These are phyloP conservation scores for Cettia cetti DNA, from an alignment of 2,113 vertebrate genomes.

Conservation along the genomic window DNA sequence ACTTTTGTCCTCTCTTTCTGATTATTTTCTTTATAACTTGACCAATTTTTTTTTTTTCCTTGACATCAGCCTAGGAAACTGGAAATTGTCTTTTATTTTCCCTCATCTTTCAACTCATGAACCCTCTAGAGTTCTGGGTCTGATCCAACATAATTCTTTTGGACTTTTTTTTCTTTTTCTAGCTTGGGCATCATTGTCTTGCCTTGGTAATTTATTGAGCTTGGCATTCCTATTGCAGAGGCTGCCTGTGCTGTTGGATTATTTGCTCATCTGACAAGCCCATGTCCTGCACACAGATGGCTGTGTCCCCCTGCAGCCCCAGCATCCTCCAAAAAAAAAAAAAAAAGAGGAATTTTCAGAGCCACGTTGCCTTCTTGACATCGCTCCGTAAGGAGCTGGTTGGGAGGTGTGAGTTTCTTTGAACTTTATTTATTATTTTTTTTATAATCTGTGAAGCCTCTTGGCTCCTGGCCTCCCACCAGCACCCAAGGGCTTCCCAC, in stretches of 20 bases:
- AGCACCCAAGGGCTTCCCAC: background rate
- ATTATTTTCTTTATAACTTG: constrained; percentile 30
- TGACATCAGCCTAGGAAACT: background rate
- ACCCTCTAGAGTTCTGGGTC: background rate
- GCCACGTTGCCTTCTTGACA: background rate
- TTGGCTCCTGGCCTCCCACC: background rate
- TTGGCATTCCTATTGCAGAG: background rate
- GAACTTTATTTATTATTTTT: background rate
- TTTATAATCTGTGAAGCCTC: background rate
- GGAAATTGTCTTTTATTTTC: background rate
- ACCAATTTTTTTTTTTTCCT: background rate
- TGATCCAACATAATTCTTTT: background rate
- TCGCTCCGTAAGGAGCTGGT: background rate
- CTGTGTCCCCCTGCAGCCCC: background rate
- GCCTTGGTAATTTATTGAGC: background rate
- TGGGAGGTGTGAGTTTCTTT: background rate
- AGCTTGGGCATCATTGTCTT: background rate
- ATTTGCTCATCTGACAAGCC: background rate
- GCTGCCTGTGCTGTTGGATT: background rate
- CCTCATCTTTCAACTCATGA: background rate
- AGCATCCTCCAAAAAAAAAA: background rate
- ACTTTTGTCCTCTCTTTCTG: background rate
- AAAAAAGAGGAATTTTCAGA: background rate
- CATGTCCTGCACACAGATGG: background rate
- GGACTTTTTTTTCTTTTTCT: background rate